These are phyloP conservation scores for Montipora efflorescens DNA, from an alignment of 64 coral and sea anemone species.

Conservation along the genomic window DNA sequence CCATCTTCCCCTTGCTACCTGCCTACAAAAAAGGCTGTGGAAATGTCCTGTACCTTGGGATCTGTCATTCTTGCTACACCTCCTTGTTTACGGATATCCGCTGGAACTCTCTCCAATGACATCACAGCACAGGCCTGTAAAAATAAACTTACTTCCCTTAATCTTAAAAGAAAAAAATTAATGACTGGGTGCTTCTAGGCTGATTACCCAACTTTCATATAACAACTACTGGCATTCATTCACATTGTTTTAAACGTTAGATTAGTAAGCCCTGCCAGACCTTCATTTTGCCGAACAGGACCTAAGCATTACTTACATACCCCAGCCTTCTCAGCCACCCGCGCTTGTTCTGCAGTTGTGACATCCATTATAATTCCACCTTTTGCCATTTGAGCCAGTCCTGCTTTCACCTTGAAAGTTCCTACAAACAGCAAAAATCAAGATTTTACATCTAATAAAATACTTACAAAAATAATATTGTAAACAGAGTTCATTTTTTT, in stretches of 20 bases:
- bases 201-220: too few relatives aligned
- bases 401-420: conserved; percentile 96
- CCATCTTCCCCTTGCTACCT: not conserved
- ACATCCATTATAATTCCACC: conserved; percentile 99
- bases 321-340: conserved; percentile 91
- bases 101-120: conserved; percentile 94
- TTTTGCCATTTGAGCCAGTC: conserved; percentile 96
- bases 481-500: not conserved
- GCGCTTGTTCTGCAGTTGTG: conserved; percentile 86
- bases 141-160: not conserved
- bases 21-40: not conserved
- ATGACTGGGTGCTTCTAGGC: not conserved
- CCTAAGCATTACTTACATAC: conserved; percentile 41
- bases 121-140: conserved; percentile 98
- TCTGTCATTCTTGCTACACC: conserved; percentile 98
- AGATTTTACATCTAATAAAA: not conserved
- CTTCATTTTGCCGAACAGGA: not conserved
- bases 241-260: too few relatives aligned
- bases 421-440: conserved; percentile 20
- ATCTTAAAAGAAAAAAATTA: not conserved
- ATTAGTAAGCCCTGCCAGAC: too few relatives aligned
- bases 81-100: conserved; percentile 94
- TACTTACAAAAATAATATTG: not conserved
- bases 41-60: conserved; percentile 74
- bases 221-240: too few relatives aligned